A percentile compares a stretch with the other conserved stretches of the same genome.
Evolutionary conservation across 2,797 vertebrate species (phyloP).

Genomic region (Neosilurus hyrtlii): DNA sequence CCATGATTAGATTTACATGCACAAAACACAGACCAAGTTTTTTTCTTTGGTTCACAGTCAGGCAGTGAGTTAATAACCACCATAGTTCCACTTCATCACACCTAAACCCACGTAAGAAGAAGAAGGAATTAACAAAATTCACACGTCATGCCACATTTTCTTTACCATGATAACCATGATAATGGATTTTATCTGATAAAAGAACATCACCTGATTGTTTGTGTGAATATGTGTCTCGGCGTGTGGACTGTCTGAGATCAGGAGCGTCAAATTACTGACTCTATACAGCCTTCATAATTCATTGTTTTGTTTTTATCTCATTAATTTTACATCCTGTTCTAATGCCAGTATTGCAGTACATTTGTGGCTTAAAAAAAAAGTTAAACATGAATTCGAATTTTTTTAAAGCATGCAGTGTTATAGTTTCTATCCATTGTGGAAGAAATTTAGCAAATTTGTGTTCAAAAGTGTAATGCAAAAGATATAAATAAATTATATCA

Average conservation of each 20-base stretch:
- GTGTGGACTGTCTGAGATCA: background rate
- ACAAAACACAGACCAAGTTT: too few relatives aligned
- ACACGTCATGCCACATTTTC: background rate
- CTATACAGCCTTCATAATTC: background rate
- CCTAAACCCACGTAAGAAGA: slow-evolving; percentile 1
- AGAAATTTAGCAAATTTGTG: background rate
- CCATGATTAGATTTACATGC: slow-evolving; percentile 7
- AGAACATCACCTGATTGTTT: background rate
- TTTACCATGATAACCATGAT: background rate
- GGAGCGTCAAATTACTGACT: background rate
- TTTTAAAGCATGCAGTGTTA: background rate
- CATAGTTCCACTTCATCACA: background rate
- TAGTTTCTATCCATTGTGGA: background rate
- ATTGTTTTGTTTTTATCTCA: background rate
- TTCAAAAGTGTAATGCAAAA: too few relatives aligned
- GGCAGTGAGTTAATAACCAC: background rate
- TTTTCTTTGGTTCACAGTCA: background rate
- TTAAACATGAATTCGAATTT: background rate
- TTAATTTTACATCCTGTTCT: background rate
- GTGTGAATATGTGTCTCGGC: background rate
- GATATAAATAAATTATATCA: too few relatives aligned
- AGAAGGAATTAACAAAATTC: background rate
- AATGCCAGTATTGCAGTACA: background rate
- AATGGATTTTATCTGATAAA: background rate
- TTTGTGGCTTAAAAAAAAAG: background rate